Base-by-base conservation (phyloP, 2,797 vertebrate species). In the Botia kubotai region DNA sequence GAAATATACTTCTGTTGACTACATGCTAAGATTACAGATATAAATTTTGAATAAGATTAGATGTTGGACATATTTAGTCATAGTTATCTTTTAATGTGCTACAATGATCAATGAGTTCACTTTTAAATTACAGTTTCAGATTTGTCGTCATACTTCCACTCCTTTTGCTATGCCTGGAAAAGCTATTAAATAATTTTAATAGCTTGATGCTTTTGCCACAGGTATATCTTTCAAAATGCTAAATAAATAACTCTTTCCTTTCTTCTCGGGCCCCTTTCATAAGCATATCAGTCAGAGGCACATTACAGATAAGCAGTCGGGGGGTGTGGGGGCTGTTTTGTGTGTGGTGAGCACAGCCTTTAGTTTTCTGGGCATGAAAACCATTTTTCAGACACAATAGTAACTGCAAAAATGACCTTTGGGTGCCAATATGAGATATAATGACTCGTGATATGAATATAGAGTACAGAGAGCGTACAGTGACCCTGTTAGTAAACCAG, bases 321-420 rank as follows among this genome's bases (percentile, higher is more conserved):
- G 43, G 43, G 10, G 17, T 12, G 65, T 57, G 57, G 29, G 13
- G 23, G 14, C 57, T 26, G 33, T 33, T 33, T 33, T 33, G 33
- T 33, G 33, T 33, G 33, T 33, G 33, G 33, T 33, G 19, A 21
- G 14, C 21, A 60, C 50, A 43, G 69, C 72, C 21, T 60, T 55
- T 55, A 23, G 39, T 67, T 73, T 86, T 82, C 23, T 23, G 3
- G 33, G 33, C 19, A 46, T 72, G 14, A 76, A 78, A 65, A 50
- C 11, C 53, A 69, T 80, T 86, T 82, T 75, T 77, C 50, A 75
- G 26, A 65, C 67, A 81, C 67, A 86, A 84, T 78, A 72, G 72
- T 52, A 43, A 62, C 75, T 78, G 46, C 75, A 78, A 75, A 82
- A 50, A 53, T 75, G 79, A 82, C 79, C 82, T 86, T 81, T 82